Base-by-base conservation (phyloP, 1,140 invertebrate genomes). In the Oryzaephilus surinamensis region DNA sequence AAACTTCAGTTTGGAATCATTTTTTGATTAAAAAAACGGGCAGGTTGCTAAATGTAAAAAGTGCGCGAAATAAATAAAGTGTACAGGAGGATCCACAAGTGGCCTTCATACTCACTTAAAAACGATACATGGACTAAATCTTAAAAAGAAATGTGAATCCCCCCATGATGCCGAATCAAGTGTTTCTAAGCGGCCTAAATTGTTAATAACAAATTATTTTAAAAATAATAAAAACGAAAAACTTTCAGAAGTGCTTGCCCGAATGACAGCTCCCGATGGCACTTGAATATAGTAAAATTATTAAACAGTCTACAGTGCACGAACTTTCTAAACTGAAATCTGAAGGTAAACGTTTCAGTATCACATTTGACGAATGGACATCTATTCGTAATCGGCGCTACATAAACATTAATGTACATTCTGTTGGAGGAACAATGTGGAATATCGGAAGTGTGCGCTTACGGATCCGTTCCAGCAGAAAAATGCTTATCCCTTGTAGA, bases 361-460 rank as follows among this genome's bases (percentile, higher is more conserved):
- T 38, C 23, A 33, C 38, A 18, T 28, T 42, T 34, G 32, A 42
- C 17, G 32, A 42, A 42, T 42, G 26, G 40, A 42, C 40, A 33
- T 41, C 38, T 27, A 33, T 33, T 21, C 15, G 20, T 41, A 41
- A 41, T 33, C 19, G 15, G 21, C 20, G 32, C 23, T 42, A 35
- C 26, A 42, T 42, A 23, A 42, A 42, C 18, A 29, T 42, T 35
- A 42, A 42, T 23, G 33, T 41, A 12, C 31, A 41, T 31, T 21
- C 27, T 36, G 32, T 27, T 28, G 32, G 16, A 21, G 27, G 13
- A 34, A 42, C 16, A 28, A 19, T 33, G 21, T 41, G 38, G 38
- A 32, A 32, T 33, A 26, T 41, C 19, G 38, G 38, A 28, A 26
- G 14, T 40, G 13, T 18, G 30, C 18, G 23, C 18, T 21, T 16